phyloP scores from a whole-genome alignment of 2,113 vertebrate genomes.

The Notarius lentiginosus region DNA sequence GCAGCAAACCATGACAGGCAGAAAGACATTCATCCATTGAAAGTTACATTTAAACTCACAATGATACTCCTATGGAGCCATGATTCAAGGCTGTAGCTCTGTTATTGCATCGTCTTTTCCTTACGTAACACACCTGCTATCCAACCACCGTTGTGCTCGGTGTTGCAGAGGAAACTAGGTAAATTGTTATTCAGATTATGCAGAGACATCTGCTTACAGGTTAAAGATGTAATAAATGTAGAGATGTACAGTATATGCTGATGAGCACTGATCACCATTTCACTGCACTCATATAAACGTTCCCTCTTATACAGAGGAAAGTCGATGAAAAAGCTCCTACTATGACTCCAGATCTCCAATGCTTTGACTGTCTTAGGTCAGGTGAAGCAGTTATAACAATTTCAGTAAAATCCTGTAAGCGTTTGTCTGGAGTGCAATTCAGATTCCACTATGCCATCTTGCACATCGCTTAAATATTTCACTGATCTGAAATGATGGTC shows the following conservation, averaged over 20 bases:
- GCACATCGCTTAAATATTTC: not conserved
- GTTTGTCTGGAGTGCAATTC: not conserved
- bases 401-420: not conserved
- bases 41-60: not conserved
- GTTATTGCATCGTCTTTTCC: not conserved
- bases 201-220: not conserved
- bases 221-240: not conserved
- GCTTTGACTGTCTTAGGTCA: not conserved
- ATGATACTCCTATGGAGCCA: conserved; percentile 3
- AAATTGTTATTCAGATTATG: no score
- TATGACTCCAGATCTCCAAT: no score
- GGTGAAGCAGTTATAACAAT: not conserved
- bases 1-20: not conserved
- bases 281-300: not conserved
- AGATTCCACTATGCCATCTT: not conserved
- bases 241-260: not conserved
- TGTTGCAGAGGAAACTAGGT: not conserved
- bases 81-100: conserved; percentile 10
- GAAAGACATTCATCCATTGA: not conserved
- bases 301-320: not conserved
- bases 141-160: not conserved
- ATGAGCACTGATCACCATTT: not conserved
- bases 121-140: conserved; percentile 17
- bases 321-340: not conserved
- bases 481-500: not conserved